Conservation (phyloP, 2,797 vertebrate genomes). For the Melanotaenia boesemani region DNA sequence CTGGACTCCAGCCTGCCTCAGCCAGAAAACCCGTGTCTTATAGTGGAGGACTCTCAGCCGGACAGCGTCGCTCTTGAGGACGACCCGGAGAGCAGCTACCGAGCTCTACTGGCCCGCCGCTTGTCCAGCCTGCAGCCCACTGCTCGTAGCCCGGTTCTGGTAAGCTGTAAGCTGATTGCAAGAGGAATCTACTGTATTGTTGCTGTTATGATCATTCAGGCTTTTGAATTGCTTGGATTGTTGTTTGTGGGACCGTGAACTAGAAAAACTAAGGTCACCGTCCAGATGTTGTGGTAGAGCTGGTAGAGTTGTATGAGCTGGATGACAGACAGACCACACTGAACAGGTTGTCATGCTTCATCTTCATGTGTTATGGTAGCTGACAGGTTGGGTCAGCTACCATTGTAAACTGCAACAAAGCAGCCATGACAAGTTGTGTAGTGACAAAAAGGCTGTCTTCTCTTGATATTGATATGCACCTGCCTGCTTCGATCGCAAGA, state of each 20-base stretch:
- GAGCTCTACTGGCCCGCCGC: constrained; percentile 83
- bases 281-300: too few relatives aligned
- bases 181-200: too few relatives aligned
- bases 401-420: too few relatives aligned
- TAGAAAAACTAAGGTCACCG: too few relatives aligned
- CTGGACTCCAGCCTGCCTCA: constrained; percentile 90
- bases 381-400: too few relatives aligned
- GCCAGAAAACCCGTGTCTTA: constrained; percentile 88
- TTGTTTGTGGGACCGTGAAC: background rate
- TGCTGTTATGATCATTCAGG: too few relatives aligned
- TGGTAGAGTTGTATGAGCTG: background rate
- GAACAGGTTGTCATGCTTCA: background rate
- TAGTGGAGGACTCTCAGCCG: constrained; percentile 95
- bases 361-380: background rate
- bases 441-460: too few relatives aligned
- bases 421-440: too few relatives aligned
- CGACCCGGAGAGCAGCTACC: constrained; percentile 87
- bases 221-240: background rate
- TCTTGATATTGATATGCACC: background rate
- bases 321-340: background rate
- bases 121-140: constrained; percentile 85
- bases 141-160: constrained; percentile 89
- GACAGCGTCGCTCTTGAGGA: constrained; percentile 86
- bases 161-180: constrained; percentile 60
- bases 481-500: background rate